Evolutionary conservation across 2,113 vertebrate genomes (phyloP), one percentile per base, ranked within the genome.

Genomic region (Pelobates fuscus): DNA sequence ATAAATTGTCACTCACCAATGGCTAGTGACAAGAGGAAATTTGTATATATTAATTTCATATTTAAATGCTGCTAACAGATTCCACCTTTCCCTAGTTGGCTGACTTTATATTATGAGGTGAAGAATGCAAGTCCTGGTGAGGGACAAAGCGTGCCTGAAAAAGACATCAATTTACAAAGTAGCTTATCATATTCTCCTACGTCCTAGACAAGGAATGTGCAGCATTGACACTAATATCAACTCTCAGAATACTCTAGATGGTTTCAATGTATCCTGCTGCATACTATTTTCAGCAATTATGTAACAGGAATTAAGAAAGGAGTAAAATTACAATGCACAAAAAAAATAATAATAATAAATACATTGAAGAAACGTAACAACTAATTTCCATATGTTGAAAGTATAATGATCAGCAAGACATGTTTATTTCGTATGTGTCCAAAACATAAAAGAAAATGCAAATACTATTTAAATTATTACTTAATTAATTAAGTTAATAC

Each of bases 121-220:
- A 75, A 23, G 72, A 75, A 63, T 75, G 52, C 71, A 24, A 29
- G 3, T 29, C 54, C 26, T 75, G 66, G 30, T 41, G 32, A 52
- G 44, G 52, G 63, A 67, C 37, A 75, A 46, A 57, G 63, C 54
- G 59, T 60, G 52, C 54, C 63, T 75, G 63, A 54, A 67, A 32
- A 17, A 67, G 63, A 75, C 63, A 63, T 75, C 72, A 75, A 43
- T 59, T 75, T 67, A 67, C 49, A 59, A 67, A 66, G 63, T 49
- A 75, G 72, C 63, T 63, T 75, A 75, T 75, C 63, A 60, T 60
- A 52, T 67, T 59, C 32, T 46, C 37, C 46, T 32, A 59, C 29
- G 37, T 29, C 59, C 52, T 46, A 24, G 18, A 18, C 10, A 18
- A 54, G 54, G 72, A 75, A 75, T 75, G 72, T 75, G 63, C 72